Conservation (phyloP, 2,888 invertebrate species). For the Eilema caniola region DNA sequence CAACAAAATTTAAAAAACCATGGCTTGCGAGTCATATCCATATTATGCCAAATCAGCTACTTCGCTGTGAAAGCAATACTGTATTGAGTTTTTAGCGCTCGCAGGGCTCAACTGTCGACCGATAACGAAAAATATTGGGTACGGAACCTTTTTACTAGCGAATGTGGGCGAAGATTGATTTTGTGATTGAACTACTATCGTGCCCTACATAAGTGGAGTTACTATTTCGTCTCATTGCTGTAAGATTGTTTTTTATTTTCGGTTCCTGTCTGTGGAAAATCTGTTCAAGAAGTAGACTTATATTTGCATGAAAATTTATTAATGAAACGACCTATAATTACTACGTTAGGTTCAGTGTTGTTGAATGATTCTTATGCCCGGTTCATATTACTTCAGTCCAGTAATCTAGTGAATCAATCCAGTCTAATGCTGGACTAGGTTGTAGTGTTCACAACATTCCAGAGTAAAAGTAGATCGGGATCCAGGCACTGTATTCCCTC, state of each 20-base stretch:
- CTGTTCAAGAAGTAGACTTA: neutral
- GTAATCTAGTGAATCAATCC: no score
- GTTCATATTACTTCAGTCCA: no score
- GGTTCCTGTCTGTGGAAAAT: neutral
- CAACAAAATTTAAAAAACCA: no score
- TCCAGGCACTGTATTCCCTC: no score
- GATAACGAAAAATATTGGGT: conserved; percentile 81
- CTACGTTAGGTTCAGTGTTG: no score
- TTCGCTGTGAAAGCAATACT: conserved; percentile 86
- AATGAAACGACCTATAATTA: neutral
- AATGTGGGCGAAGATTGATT: conserved; percentile 74
- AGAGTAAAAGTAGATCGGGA: no score
- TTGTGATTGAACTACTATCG: conserved; percentile 63
- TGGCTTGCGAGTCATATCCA: conserved; percentile 55
- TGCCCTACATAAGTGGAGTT: conserved; percentile 44
- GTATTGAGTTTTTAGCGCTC: conserved; percentile 84
- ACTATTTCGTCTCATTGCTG: conserved; percentile 25
- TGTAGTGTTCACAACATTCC: no score
- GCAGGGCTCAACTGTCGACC: conserved; percentile 73
- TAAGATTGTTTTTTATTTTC: neutral
- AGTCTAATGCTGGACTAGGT: no score
- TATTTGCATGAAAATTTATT: neutral
- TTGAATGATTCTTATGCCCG: no score
- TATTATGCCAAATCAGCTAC: conserved; percentile 53
- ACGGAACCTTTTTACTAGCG: conserved; percentile 68